Percentiles rank a stretch among this genome's conserved stretches.
Conservation (phyloP, 1,140 invertebrate genomes). For the Micrasema minimum region DNA sequence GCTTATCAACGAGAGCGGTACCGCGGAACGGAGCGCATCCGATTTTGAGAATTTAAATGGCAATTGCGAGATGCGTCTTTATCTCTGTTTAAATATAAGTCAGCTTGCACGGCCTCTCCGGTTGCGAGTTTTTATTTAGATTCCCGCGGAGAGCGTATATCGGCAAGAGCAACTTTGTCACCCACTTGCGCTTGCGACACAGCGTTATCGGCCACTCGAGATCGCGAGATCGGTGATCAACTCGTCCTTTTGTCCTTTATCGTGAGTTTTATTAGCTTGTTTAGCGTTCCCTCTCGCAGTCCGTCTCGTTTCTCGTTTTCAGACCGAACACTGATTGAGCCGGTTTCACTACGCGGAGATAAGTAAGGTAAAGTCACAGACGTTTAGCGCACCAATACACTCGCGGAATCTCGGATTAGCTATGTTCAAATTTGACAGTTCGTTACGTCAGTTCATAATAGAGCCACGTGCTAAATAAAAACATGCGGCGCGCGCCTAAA, state of each 20-base stretch:
- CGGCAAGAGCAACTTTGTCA: too few species aligned
- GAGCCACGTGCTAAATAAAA: constrained; percentile 6
- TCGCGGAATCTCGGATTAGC: background rate
- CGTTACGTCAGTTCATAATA: constrained; percentile 21
- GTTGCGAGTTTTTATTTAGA: constrained; percentile 27
- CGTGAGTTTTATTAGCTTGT: background rate
- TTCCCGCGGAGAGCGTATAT: too few species aligned
- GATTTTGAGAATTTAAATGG: background rate
- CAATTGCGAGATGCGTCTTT: background rate
- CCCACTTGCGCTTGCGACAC: background rate
- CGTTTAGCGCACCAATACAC: background rate
- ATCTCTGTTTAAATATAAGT: constrained; percentile 54
- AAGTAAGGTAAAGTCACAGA: background rate
- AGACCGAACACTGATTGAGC: background rate
- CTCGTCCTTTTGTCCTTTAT: constrained; percentile 1
- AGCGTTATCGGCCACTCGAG: background rate
- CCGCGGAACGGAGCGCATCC: too few species aligned
- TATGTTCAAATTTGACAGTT: constrained; percentile 34
- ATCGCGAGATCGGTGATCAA: background rate
- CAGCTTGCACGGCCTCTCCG: constrained; percentile 55
- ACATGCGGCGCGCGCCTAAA: constrained; percentile 7
- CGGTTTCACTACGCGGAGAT: background rate
- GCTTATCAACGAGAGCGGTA: too few species aligned
- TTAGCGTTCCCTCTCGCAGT: background rate
- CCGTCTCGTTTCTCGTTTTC: background rate